Conservation (phyloP, 2,113 vertebrate genomes). For the Vidua macroura region DNA sequence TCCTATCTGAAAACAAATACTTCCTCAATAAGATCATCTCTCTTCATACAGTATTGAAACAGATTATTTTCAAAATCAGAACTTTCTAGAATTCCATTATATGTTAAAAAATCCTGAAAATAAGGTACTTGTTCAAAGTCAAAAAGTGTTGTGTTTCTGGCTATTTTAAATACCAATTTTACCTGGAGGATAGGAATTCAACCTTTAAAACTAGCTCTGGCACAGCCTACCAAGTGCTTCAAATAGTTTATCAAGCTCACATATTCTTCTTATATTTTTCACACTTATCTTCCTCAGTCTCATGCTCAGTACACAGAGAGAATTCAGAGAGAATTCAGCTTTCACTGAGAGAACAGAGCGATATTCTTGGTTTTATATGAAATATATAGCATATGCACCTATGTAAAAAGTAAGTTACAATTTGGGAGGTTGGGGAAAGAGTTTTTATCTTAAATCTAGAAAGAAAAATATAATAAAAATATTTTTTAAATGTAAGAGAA, state of each 20-base stretch:
- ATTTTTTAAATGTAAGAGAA: not conserved
- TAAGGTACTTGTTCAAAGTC: not conserved
- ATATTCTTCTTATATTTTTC: not conserved
- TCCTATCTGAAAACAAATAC: not conserved
- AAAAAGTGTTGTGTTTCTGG: not conserved
- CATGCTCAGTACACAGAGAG: not conserved
- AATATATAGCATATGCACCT: not conserved
- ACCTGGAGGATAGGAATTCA: not conserved
- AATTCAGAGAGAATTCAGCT: not conserved
- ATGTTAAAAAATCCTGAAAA: not conserved
- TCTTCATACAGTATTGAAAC: not conserved
- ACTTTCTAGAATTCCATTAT: not conserved
- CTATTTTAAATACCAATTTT: not conserved
- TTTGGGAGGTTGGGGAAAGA: accelerated
- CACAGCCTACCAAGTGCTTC: not conserved
- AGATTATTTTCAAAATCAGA: not conserved
- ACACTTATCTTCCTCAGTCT: not conserved
- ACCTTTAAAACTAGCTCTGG: not conserved
- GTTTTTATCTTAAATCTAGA: not conserved
- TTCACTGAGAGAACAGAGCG: not conserved
- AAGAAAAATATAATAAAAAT: not conserved
- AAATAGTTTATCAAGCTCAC: not conserved
- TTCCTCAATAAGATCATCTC: not conserved
- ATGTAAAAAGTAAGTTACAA: not conserved
- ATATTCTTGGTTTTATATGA: not conserved